phyloP scores from a whole-genome alignment of 2,888 invertebrate genomes.

The Ferdinandea cuprea region DNA sequence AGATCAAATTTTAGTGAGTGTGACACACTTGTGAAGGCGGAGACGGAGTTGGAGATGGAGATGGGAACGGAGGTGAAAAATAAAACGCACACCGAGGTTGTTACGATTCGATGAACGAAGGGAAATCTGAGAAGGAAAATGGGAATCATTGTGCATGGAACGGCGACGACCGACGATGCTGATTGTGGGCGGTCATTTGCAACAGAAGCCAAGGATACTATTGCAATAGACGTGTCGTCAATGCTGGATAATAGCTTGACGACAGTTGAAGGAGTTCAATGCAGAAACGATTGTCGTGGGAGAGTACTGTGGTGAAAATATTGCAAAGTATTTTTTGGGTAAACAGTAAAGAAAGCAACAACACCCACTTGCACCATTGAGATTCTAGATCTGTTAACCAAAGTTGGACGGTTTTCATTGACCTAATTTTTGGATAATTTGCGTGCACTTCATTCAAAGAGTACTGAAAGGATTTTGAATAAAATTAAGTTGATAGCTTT shows the following conservation, averaged over 20 bases:
- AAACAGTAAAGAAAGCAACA: too few species aligned
- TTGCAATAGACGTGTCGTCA: not conserved
- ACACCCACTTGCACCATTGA: too few species aligned
- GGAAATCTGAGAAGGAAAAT: conserved; percentile 53
- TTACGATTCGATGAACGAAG: conserved; percentile 46
- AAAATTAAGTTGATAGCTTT: too few species aligned
- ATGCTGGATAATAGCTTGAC: not conserved
- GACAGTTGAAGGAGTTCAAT: not conserved
- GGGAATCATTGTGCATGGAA: conserved; percentile 9
- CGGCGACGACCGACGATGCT: not conserved
- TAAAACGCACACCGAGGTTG: conserved; percentile 59
- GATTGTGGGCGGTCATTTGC: conserved; percentile 28
- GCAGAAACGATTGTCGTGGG: not conserved
- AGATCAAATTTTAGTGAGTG: conserved; percentile 58
- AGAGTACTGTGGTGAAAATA: too few species aligned
- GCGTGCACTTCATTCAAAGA: too few species aligned
- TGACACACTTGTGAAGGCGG: conserved; percentile 1
- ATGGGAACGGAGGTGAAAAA: conserved; percentile 28
- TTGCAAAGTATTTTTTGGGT: too few species aligned
- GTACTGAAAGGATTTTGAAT: too few species aligned
- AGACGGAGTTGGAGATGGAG: too few species aligned
- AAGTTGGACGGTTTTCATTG: too few species aligned
- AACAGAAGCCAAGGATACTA: conserved; percentile 41
- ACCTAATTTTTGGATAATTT: too few species aligned
- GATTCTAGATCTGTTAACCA: too few species aligned